Conservation (phyloP, 2,797 vertebrate genomes). For the Labeo calbasu region DNA sequence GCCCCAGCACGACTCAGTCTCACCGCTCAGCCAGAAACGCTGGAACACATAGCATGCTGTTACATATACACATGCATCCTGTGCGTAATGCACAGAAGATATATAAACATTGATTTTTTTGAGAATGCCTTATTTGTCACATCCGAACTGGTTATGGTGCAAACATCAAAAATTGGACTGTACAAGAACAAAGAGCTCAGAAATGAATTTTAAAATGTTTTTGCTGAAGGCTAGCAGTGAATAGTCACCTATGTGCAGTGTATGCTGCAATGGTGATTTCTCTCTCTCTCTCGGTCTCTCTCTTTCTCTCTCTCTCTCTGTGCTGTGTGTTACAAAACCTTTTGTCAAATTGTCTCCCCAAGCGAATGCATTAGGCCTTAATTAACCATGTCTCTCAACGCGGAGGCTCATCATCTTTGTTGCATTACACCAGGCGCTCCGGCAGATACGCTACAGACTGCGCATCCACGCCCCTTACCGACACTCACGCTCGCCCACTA, state of each 20-base stretch:
- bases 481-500: constrained; percentile 52
- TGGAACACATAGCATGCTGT: constrained; percentile 22
- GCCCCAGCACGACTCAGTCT: constrained; percentile 68
- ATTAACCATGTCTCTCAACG: constrained; percentile 41
- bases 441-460: constrained; percentile 35
- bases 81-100: constrained; percentile 16
- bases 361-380: constrained; percentile 37
- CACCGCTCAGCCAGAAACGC: constrained; percentile 44
- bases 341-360: constrained; percentile 46
- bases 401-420: constrained; percentile 38
- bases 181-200: constrained; percentile 8
- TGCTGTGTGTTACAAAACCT: constrained; percentile 34
- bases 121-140: background rate
- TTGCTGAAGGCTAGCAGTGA: constrained; percentile 14
- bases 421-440: constrained; percentile 38
- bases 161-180: background rate
- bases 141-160: background rate
- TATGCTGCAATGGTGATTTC: constrained; percentile 37
- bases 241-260: constrained; percentile 20
- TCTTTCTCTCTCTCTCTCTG: background rate
- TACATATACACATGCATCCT: constrained; percentile 25
- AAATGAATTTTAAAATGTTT: constrained; percentile 20
- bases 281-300: constrained; percentile 1
- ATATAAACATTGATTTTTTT: constrained; percentile 16
- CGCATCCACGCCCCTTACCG: constrained; percentile 57